Evolutionary conservation across 2,888 invertebrate genomes (phyloP), one percentile per base, ranked within the genome.

Genomic region (Fragum fragum): DNA sequence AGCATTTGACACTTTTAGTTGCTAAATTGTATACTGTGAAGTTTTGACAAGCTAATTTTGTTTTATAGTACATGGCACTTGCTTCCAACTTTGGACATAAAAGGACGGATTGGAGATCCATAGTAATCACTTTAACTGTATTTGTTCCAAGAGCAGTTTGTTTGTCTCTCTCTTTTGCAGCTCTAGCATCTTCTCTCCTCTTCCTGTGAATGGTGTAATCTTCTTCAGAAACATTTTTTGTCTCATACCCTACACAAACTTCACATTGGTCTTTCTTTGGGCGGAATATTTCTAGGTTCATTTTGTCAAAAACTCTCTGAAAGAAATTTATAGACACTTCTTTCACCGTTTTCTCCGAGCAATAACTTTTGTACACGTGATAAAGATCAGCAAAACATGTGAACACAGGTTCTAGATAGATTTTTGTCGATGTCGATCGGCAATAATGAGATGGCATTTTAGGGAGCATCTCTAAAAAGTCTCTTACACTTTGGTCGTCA

Each of bases 191-290:
- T 11, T 69, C 39, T 59, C 80, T 83, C 21, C 39, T 59, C 52
- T 53, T 16, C 11, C 66, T 61, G 21, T 83, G 77, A 9, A 23
- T 0, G 0, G 66, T 28, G 26, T 78, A 84, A 1, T 29, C 23
- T 21, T 85, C 89, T 9, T 53, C 52, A 29, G 63, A 18, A 0
- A 86, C 47, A 79, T 81, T 86, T 7, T 70, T 57, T 16, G 69
- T 63, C 47, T 85, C 70, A 29, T 26, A 69, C 0, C 69, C 68
- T 63, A 42, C 59, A 59, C 84, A 81, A 1, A 81, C 6, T 57
- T 84, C 84, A 59, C 81, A 81, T 57, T 82, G 78, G 57, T 80
- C 83, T 39, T 83, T 79, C 26, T 73, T 61, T 0, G 83, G 79
- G 14, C 29, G 16, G 57, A 69, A 79, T 5, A 79, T 21, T 0